A percentile compares a stretch with the other conserved stretches of the same genome.
Evolutionary conservation across 2,797 vertebrate genomes (phyloP).

Genomic region (Lepus townsendii): DNA sequence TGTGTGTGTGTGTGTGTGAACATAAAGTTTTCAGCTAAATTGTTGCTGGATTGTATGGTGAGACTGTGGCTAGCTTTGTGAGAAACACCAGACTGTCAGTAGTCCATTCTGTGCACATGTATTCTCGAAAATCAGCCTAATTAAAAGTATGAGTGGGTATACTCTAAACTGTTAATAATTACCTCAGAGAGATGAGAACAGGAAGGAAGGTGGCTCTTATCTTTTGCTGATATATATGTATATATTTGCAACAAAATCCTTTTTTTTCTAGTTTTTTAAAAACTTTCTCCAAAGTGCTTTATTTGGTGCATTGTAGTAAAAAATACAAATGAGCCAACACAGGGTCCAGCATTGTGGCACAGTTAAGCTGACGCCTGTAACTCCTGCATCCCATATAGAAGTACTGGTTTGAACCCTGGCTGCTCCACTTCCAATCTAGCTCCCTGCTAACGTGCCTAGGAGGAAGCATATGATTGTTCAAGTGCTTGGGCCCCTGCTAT

Average conservation of each 20-base stretch:
- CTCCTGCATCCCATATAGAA: too few species aligned
- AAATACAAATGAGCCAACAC: neutral
- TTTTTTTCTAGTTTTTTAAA: neutral
- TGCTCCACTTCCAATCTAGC: too few species aligned
- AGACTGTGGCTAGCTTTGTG: constrained; percentile 27
- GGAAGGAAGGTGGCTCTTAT: neutral
- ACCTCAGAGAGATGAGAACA: neutral
- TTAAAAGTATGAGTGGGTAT: neutral
- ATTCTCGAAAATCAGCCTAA: constrained; percentile 6
- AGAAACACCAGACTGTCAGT: neutral
- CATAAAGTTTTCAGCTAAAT: neutral
- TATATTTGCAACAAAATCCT: constrained; percentile 38
- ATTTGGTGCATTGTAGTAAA: constrained; percentile 36
- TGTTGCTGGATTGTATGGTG: constrained; percentile 2
- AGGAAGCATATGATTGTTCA: too few species aligned
- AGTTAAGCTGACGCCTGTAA: too few species aligned
- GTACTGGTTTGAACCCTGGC: too few species aligned
- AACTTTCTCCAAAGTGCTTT: neutral
- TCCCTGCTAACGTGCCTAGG: too few species aligned
- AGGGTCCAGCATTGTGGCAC: too few species aligned
- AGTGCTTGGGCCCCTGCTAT: too few species aligned
- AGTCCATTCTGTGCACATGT: neutral
- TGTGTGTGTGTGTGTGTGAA: neutral
- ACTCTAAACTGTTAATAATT: constrained; percentile 26
- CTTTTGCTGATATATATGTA: neutral